phyloP scores from a whole-genome alignment of 2,888 invertebrate genomes.

The Drosophila barbarae region DNA sequence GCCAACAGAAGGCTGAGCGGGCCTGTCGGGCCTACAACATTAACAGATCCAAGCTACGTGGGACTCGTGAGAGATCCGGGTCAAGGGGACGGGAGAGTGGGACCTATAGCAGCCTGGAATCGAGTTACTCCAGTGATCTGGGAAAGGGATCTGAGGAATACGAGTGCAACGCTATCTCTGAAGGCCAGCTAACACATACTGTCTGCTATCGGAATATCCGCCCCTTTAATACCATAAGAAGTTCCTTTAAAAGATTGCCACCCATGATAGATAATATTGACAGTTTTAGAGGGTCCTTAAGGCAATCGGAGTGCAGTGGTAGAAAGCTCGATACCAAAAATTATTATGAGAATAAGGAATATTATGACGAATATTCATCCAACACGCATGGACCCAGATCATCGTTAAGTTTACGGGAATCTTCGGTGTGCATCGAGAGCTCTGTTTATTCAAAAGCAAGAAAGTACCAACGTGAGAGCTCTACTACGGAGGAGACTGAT shows the following conservation, averaged over 20 bases:
- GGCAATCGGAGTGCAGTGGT: not conserved
- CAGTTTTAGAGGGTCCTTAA: not conserved
- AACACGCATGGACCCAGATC: not conserved
- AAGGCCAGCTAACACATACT: not conserved
- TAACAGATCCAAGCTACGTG: constrained; percentile 19
- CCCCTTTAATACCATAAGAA: constrained; percentile 3
- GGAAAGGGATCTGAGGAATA: not conserved
- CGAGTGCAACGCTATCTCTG: not conserved
- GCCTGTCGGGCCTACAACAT: constrained; percentile 33
- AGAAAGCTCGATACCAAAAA: not conserved
- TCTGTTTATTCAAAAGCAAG: constrained; percentile 2
- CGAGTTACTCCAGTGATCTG: constrained; percentile 8
- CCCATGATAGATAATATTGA: not conserved
- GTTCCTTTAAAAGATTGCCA: constrained; percentile 5
- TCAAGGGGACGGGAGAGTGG: constrained; percentile 5
- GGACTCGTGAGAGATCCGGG: constrained; percentile 25
- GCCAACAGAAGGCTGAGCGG: constrained; percentile 45
- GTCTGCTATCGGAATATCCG: not conserved
- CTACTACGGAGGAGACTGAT: not conserved
- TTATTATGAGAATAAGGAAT: not conserved
- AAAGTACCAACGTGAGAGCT: not conserved
- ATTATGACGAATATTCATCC: not conserved
- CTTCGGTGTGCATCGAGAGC: not conserved
- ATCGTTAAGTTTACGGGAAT: not conserved
- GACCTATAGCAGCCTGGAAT: constrained; percentile 9